A percentile compares a stretch with the other conserved stretches of the same genome.
These are phyloP conservation scores for Proisotoma minuta DNA, from an alignment of 2,888 invertebrate species.

Conservation along the genomic window DNA sequence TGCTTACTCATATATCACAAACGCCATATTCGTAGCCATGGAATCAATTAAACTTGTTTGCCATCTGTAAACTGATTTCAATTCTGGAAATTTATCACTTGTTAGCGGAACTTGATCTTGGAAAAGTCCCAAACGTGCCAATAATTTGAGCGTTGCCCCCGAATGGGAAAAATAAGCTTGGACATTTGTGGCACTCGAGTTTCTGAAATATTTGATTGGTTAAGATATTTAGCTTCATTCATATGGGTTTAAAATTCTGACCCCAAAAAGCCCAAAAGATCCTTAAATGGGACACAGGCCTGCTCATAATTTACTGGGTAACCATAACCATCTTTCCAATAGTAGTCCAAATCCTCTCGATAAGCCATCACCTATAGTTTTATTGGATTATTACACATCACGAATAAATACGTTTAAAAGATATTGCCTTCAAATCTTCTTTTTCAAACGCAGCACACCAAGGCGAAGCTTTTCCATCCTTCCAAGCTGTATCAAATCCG, in stretches of 20 bases:
- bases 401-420: too few relatives aligned
- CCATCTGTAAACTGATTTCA: constrained; percentile 57
- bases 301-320: constrained; percentile 66
- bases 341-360: constrained; percentile 70
- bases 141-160: constrained; percentile 70
- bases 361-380: constrained; percentile 61
- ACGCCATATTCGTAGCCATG: constrained; percentile 65
- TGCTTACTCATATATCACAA: constrained; percentile 42
- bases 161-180: constrained; percentile 76
- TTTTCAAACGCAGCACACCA: constrained; percentile 73
- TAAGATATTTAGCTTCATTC: not conserved
- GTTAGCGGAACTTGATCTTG: constrained; percentile 60
- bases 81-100: constrained; percentile 53
- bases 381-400: too few relatives aligned
- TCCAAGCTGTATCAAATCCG: constrained; percentile 79
- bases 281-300: constrained; percentile 68
- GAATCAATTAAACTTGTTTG: constrained; percentile 63
- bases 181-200: constrained; percentile 48
- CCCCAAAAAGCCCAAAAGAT: constrained; percentile 67
- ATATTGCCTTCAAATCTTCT: constrained; percentile 55
- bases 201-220: not conserved
- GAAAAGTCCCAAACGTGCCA: constrained; percentile 68
- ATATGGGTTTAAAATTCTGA: constrained; percentile 48
- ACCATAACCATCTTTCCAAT: constrained; percentile 78
- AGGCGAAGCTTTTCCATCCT: constrained; percentile 60